Percentiles rank a stretch among this genome's conserved stretches.
Evolutionary conservation across 2,113 vertebrate genomes (phyloP).

Genomic region (Oostethus manadensis): DNA sequence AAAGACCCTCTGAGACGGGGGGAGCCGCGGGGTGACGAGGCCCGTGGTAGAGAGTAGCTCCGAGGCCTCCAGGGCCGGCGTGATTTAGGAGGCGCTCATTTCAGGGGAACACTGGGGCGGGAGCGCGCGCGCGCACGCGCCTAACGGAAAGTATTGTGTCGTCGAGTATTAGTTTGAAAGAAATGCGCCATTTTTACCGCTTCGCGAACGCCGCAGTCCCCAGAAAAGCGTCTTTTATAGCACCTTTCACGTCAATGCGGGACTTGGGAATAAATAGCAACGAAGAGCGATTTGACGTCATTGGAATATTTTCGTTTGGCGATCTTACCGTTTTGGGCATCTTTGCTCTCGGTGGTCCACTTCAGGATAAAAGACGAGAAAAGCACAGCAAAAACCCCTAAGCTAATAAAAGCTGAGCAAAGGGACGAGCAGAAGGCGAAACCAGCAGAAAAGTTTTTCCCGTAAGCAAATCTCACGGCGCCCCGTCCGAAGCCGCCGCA

Average conservation of each 20-base stretch:
- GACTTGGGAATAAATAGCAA: neutral
- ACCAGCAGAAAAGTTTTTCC: conserved; percentile 63
- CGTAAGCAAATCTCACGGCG: conserved; percentile 61
- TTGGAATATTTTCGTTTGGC: neutral
- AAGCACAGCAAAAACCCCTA: conserved; percentile 1
- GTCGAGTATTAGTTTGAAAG: conserved; percentile 4
- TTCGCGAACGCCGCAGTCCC: neutral
- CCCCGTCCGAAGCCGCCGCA: conserved; percentile 12
- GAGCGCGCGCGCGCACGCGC: conserved; percentile 50
- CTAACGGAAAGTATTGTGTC: conserved; percentile 58
- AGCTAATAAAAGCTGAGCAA: conserved; percentile 39
- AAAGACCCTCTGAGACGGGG: neutral
- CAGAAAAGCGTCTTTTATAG: neutral
- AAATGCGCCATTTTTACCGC: conserved; percentile 6
- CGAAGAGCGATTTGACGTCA: neutral
- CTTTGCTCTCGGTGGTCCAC: conserved; percentile 40
- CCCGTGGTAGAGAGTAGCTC: neutral
- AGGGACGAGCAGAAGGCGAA: conserved; percentile 40
- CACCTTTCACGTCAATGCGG: neutral
- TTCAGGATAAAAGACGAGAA: neutral
- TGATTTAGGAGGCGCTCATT: conserved; percentile 38
- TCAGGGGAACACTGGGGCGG: conserved; percentile 32
- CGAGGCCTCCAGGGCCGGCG: neutral
- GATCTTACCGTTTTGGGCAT: conserved; percentile 77
- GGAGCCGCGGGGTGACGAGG: no score